phyloP scores from a whole-genome alignment of 1,140 invertebrate genomes.

The Bacillus rossius region DNA sequence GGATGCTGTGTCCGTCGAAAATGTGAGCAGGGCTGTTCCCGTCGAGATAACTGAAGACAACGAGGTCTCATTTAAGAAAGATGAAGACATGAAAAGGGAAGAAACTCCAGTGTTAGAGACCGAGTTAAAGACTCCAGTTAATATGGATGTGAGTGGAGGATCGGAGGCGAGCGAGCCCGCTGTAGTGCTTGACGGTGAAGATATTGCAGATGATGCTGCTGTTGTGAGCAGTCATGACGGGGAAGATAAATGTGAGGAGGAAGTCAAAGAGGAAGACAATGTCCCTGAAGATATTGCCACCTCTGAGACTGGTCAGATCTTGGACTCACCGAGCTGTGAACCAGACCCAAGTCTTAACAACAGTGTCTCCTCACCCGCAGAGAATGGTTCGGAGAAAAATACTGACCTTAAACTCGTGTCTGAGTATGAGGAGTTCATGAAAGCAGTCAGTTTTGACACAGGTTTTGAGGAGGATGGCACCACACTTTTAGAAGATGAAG shows the following conservation, averaged over 20 bases:
- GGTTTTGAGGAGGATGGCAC: background rate
- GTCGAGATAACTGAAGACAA: too few relatives aligned
- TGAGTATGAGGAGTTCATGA: slow-evolving; percentile 16
- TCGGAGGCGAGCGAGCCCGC: too few relatives aligned
- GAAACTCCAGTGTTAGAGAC: too few relatives aligned
- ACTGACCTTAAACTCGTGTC: slow-evolving; percentile 9
- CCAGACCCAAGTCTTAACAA: background rate
- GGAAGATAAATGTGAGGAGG: background rate
- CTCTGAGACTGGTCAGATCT: background rate
- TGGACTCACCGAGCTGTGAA: background rate
- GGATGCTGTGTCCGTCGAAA: background rate
- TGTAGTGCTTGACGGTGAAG: background rate
- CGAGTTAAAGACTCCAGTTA: too few relatives aligned
- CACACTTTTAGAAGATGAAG: background rate
- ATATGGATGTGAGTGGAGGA: too few relatives aligned
- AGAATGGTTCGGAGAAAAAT: slow-evolving; percentile 5
- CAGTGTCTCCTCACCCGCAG: background rate
- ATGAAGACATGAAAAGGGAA: too few relatives aligned
- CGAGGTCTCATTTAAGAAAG: too few relatives aligned
- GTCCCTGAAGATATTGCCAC: background rate
- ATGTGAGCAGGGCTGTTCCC: background rate
- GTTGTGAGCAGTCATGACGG: background rate
- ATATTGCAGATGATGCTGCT: background rate
- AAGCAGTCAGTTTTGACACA: slow-evolving; percentile 11
- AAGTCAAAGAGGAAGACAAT: background rate